Evolutionary conservation across 2,797 vertebrate species (phyloP), one percentile per base, ranked within the genome.

Genomic region (Percopsis omiscomaycus): DNA sequence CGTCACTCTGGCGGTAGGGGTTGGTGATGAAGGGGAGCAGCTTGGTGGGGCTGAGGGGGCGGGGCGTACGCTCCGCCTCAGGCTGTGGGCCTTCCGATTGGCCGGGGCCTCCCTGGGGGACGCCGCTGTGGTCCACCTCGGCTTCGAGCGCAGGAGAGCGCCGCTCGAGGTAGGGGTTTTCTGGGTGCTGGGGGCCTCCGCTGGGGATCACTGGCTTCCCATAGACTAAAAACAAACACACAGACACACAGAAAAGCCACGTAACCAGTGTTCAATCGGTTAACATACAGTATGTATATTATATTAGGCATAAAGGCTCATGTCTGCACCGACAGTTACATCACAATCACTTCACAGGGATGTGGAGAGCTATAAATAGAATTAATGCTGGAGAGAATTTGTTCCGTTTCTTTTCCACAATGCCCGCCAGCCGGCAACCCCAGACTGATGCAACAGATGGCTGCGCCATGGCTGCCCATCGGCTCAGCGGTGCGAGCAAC

Each of bases 31-130:
- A 98, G 3, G 98, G 98, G 71, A 99, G 91, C 59, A 99, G 82
- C 59, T 99, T 99, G 74, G 98, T 99, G 0, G 98, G 98, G 85
- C 98, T 99, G 5, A 99, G 95, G 0, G 98, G 97, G 5, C 98
- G 93, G 1, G 96, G 98, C 29, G 93, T 95, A 37, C 96, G 88
- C 71, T 99, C 97, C 0, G 91, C 86, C 83, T 98, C 96, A 0
- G 92, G 85, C 46, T 78, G 0, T 67, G 63, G 58, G 60, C 77
- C 66, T 27, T 89, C 5, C 84, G 90, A 27, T 53, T 73, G 58
- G 63, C 81, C 94, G 88, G 0, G 85, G 75, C 59, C 81, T 63
- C 45, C 3, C 11, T 0, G 91, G 87, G 11, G 72, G 37, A 0
- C 79, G 45, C 64, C 79, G 55, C 13, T 87, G 85, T 71, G 81